Conservation (phyloP, 2,113 vertebrate genomes). For the Pseudopipra pipra region DNA sequence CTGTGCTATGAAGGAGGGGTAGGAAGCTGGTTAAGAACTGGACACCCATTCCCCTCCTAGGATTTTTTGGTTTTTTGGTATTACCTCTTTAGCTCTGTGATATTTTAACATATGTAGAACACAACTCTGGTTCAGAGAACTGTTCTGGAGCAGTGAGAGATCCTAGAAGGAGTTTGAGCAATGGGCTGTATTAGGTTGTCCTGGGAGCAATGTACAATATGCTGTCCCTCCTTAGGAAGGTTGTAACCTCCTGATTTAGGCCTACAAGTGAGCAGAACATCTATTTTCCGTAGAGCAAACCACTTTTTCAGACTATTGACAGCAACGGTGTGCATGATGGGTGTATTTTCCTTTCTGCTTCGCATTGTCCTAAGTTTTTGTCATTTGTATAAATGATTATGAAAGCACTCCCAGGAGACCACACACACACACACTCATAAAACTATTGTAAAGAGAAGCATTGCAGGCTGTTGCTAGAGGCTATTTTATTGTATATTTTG, state of each 20-base stretch:
- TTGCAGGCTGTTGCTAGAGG: slow-evolving; percentile 48
- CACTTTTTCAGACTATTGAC: not conserved
- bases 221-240: not conserved
- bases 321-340: not conserved
- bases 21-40: not conserved
- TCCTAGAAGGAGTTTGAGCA: not conserved
- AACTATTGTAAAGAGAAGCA: slow-evolving; percentile 42
- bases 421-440: not conserved
- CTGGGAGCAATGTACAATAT: not conserved
- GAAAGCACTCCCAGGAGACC: slow-evolving; percentile 16
- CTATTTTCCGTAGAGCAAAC: not conserved
- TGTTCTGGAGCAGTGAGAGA: not conserved
- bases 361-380: slow-evolving; percentile 46
- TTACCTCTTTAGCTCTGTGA: not conserved
- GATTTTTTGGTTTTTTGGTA: not conserved
- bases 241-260: not conserved
- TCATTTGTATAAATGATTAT: slow-evolving; percentile 62
- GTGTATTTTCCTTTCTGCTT: slow-evolving; percentile 12
- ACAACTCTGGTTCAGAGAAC: not conserved
- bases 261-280: not conserved
- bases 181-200: not conserved
- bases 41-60: fast-evolving
- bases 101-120: not conserved
- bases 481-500: slow-evolving; percentile 60
- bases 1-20: not conserved